phyloP scores from a whole-genome alignment of 1,140 invertebrate species.

The Lepidostoma basale region DNA sequence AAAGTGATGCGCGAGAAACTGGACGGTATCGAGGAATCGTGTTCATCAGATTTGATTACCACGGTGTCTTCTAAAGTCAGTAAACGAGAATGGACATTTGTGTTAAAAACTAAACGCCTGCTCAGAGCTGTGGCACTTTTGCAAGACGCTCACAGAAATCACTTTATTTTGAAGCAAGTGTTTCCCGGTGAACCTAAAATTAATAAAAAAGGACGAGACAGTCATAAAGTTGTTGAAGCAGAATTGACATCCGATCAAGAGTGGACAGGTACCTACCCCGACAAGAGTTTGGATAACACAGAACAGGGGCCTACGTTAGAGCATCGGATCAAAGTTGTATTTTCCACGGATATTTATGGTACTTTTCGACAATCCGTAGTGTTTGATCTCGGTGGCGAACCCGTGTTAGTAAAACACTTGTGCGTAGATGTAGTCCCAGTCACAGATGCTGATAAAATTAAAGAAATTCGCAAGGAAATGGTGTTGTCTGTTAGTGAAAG shows the following conservation, averaged over 20 bases:
- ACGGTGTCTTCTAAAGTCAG: slow-evolving; percentile 72
- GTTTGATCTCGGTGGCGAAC: slow-evolving; percentile 78
- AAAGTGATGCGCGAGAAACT: slow-evolving; percentile 65
- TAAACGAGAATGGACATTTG: slow-evolving; percentile 71
- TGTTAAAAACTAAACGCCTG: slow-evolving; percentile 58
- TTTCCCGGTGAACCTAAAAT: slow-evolving; percentile 48
- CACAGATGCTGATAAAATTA: slow-evolving; percentile 71
- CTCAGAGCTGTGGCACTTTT: slow-evolving; percentile 72
- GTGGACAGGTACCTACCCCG: slow-evolving; percentile 56
- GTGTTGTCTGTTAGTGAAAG: slow-evolving; percentile 64
- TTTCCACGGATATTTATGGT: slow-evolving; percentile 77
- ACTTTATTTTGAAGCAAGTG: slow-evolving; percentile 70
- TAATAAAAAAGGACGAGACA: slow-evolving; percentile 46
- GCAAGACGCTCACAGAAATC: slow-evolving; percentile 73
- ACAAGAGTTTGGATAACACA: slow-evolving; percentile 47
- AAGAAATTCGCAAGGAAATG: slow-evolving; percentile 69
- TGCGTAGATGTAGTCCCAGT: slow-evolving; percentile 79
- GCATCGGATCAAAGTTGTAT: slow-evolving; percentile 72
- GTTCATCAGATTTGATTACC: slow-evolving; percentile 66
- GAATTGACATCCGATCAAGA: slow-evolving; percentile 64
- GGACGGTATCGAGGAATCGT: slow-evolving; percentile 66
- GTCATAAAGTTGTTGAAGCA: slow-evolving; percentile 46
- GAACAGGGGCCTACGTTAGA: slow-evolving; percentile 52
- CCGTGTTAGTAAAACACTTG: slow-evolving; percentile 73
- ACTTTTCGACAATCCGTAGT: slow-evolving; percentile 82